Conservation (phyloP, 2,113 vertebrate genomes). For the Pao palembangensis region DNA sequence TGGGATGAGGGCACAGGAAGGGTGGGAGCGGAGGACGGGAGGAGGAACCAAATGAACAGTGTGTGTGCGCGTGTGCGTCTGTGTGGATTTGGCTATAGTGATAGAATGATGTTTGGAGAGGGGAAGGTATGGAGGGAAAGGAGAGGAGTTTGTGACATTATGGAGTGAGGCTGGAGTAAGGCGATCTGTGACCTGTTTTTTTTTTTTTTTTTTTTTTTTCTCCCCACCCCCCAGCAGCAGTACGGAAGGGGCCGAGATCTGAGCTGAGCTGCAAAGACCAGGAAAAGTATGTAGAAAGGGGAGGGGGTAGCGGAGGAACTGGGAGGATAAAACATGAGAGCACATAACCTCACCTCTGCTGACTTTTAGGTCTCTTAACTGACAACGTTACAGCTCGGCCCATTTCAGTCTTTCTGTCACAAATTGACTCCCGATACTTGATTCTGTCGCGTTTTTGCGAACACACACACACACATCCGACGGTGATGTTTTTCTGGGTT, state of each 20-base stretch:
- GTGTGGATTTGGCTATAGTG: slow-evolving; percentile 51
- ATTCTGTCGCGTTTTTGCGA: slow-evolving; percentile 13
- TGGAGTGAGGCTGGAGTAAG: slow-evolving; percentile 58
- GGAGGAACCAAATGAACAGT: slow-evolving; percentile 32
- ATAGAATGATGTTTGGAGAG: slow-evolving; percentile 66
- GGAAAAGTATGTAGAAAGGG: slow-evolving; percentile 8
- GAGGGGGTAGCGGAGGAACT: slow-evolving; percentile 4
- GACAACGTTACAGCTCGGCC: neutral
- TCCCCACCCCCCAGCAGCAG: slow-evolving; percentile 37
- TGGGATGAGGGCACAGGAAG: slow-evolving; percentile 67
- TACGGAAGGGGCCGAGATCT: slow-evolving; percentile 54
- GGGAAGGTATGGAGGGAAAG: slow-evolving; percentile 16
- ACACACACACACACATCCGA: slow-evolving; percentile 25
- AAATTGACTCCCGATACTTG: slow-evolving; percentile 10
- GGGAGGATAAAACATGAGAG: neutral
- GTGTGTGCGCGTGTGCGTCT: neutral
- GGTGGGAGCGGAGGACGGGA: slow-evolving; percentile 34
- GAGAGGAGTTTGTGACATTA: slow-evolving; percentile 18
- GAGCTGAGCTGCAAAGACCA: slow-evolving; percentile 40
- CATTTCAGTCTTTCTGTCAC: neutral
- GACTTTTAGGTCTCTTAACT: neutral
- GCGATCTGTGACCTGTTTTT: slow-evolving; percentile 66
- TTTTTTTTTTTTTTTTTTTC: slow-evolving; percentile 43
- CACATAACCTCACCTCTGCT: neutral
- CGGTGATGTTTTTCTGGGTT: neutral